These are phyloP conservation scores for Misgurnus mizolepis DNA, from an alignment of 2,113 vertebrate genomes.

Conservation along the genomic window DNA sequence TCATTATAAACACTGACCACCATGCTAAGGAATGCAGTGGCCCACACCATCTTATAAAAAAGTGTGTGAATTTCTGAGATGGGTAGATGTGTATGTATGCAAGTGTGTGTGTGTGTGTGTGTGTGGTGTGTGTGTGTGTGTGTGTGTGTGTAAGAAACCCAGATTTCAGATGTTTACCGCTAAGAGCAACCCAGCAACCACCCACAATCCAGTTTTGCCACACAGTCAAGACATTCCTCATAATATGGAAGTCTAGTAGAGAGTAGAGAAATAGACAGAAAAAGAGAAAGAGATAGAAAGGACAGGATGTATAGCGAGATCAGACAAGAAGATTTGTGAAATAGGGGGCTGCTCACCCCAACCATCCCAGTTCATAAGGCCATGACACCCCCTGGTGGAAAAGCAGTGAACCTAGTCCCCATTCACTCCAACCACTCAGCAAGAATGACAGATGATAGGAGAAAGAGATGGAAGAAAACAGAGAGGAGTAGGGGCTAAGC, in stretches of 20 bases:
- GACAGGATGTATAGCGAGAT: constrained; percentile 5
- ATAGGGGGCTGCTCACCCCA: constrained; percentile 33
- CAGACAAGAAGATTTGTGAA: constrained; percentile 16
- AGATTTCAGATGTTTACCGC: constrained; percentile 51
- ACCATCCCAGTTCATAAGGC: constrained; percentile 57
- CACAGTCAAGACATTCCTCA: constrained; percentile 52
- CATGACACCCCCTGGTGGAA: constrained; percentile 66
- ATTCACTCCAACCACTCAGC: constrained; percentile 45
- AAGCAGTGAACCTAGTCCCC: constrained; percentile 50
- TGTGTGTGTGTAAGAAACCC: constrained; percentile 10
- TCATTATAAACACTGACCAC: no score
- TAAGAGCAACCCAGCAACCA: constrained; percentile 31
- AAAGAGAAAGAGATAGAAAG: constrained; percentile 9
- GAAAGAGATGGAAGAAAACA: constrained; percentile 32
- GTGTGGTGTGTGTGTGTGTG: constrained; percentile 7
- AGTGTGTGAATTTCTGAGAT: constrained; percentile 11
- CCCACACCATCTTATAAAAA: not conserved
- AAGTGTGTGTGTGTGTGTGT: constrained; percentile 9
- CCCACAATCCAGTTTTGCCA: constrained; percentile 50
- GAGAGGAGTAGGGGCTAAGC: constrained; percentile 11
- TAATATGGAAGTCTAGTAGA: not conserved
- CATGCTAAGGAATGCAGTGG: not conserved
- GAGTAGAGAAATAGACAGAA: not conserved
- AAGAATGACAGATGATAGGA: constrained; percentile 45
- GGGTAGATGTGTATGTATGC: constrained; percentile 3